A percentile compares a stretch with the other conserved stretches of the same genome.
phyloP scores from a whole-genome alignment of 2,888 invertebrate genomes.

The Flexamia atlantica region DNA sequence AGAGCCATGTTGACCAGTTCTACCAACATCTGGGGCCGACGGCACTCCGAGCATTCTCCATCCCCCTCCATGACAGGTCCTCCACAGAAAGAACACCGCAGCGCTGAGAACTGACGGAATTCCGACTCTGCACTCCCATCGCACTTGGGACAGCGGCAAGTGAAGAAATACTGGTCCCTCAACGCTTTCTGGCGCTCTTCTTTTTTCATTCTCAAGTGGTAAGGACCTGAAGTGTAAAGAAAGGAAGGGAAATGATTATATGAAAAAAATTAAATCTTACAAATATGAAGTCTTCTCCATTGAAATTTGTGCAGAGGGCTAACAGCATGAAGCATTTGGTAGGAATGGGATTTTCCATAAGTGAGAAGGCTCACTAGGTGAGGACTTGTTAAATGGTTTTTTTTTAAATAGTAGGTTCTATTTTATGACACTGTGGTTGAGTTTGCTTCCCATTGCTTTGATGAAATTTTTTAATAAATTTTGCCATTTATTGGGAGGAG shows the following conservation, averaged over 20 bases:
- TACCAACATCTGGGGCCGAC: conserved; percentile 15
- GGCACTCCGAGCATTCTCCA: conserved; percentile 53
- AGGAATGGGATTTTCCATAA: no score
- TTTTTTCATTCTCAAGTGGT: conserved; percentile 81
- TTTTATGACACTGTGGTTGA: no score
- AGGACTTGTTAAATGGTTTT: no score
- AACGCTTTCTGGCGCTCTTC: conserved; percentile 81
- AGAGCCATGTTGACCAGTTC: conserved; percentile 56
- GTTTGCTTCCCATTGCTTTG: no score
- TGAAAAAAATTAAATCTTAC: no score
- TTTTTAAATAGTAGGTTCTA: no score
- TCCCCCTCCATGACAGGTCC: conserved; percentile 60
- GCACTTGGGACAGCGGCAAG: conserved; percentile 87
- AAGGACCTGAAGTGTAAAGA: conserved; percentile 77
- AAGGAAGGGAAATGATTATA: conserved; percentile 48
- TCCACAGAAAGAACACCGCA: conserved; percentile 60
- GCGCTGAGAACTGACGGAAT: conserved; percentile 64
- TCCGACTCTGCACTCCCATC: conserved; percentile 63
- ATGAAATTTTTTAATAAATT: no score
- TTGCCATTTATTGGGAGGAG: no score
- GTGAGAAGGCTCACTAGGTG: no score
- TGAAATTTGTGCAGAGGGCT: no score
- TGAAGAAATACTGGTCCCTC: conserved; percentile 86
- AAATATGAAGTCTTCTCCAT: no score
- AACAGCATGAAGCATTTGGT: no score